Evolutionary conservation across 2,113 vertebrate species (phyloP), one percentile per base, ranked within the genome.

Genomic region (Clarias macrocephalus): DNA sequence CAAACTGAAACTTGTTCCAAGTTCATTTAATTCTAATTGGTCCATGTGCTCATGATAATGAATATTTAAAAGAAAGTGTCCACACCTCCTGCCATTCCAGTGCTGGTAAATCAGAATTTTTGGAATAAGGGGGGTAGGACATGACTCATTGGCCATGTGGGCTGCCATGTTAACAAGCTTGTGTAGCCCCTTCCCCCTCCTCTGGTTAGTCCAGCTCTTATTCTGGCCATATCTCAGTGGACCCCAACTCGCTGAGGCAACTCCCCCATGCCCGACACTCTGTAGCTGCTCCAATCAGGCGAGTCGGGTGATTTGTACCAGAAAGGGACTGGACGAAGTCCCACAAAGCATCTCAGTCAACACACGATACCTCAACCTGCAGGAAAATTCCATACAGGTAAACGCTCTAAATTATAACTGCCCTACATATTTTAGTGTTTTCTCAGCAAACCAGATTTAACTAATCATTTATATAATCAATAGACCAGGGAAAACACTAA

Each of bases 301-400:
- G 5, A 99, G 98, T 88, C 94, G 97, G 82, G 97, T 99, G 84
- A 98, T 99, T 90, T 99, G 98, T 91, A 99, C 98, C 0, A 95
- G 98, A 1, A 94, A 96, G 6, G 97, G 95, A 72, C 94, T 99
- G 83, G 93, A 96, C 1, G 97, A 98, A 91, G 97, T 99, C 1
- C 98, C 98, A 0, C 86, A 93, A 5, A 97, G 96, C 92, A 98
- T 99, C 93, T 98, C 98, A 0, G 96, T 97, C 65, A 99, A 99
- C 96, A 99, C 98, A 5, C 94, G 98, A 84, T 99, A 99, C 96
- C 96, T 99, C 93, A 99, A 99, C 94, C 95, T 99, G 73, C 98
- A 99, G 92, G 98, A 99, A 93, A 99, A 99, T 89, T 91, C 95
- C 85, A 97, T 98, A 94, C 97, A 99, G 95, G 91, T 94, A 93